Base-by-base conservation (phyloP, 2,888 invertebrate species). In the Adelognathus sp. region DNA sequence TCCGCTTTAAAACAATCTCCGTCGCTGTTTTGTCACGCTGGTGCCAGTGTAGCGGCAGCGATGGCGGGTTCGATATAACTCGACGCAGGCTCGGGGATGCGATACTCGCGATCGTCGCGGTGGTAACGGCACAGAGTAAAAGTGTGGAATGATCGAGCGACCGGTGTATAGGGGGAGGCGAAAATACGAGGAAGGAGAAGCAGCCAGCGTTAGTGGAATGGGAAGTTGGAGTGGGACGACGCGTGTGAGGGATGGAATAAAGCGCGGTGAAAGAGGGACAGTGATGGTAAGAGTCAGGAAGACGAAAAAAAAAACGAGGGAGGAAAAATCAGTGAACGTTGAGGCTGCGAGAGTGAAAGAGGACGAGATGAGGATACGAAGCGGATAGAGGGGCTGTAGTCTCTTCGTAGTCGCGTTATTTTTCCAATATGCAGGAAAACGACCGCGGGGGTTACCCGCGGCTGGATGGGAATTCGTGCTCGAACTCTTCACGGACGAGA, bases 1-100 rank as follows among this genome's bases (percentile, higher is more conserved):
- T 86, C 82, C 87, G 85, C 84, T 90, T 90, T 88, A 89, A 90
- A 90, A 90, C 89, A 90, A 90, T 90, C 79, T 79, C 79, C 61
- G 56, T 21, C 29, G 31, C 56, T 33, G 46, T 21, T 31, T 27
- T 29, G 24, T 18, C 11, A 1, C 27, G 14, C 29, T 24, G 64
- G 3, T 33, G 27, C 29, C 3, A 1, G 46, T 24, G 27, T 24
- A 21, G 21, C 21, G 24, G 46, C 24, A 21, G 4, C 24, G 46
- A 11, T 21, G 2, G 46, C 11, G 46, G 21, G 21, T 21, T 24
- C 24, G 24, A 18, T 11, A 6, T 33, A 16, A 27, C 44, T 36
- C 9, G 16, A 6, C 6, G 31, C 50, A 52, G 24, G 60, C 29
- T 16, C 7, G 24, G 60, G 74, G 52, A 46, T 31, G 67, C 52